Evolutionary conservation across 2,888 invertebrate genomes (phyloP), one percentile per base, ranked within the genome.

Genomic region (Lepidocyrtoides sp.): DNA sequence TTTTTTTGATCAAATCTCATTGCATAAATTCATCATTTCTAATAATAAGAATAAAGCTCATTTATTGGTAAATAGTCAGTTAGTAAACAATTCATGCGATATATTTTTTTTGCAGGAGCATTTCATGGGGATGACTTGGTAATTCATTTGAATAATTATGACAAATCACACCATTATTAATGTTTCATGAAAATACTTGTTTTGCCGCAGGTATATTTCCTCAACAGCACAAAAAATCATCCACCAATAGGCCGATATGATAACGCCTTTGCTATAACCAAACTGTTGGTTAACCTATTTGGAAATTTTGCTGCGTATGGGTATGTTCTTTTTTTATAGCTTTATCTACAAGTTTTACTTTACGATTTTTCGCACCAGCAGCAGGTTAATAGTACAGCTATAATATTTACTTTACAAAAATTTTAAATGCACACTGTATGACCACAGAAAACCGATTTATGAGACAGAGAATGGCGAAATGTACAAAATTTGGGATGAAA

Each of bases 371-470:
- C n/a, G n/a, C n/a, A n/a, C n/a, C n/a, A n/a, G n/a, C n/a, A n/a
- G n/a, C n/a, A n/a, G n/a, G n/a, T n/a, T n/a, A n/a, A n/a, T n/a
- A n/a, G n/a, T n/a, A n/a, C n/a, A n/a, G n/a, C n/a, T n/a, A n/a
- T n/a, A n/a, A n/a, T 36, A 44, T 32, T 84, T 69, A 41, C 44
- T 48, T 20, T 41, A 2, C 32, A 4, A 23, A 36, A 20, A 26
- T 63, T 48, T 63, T 23, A 63, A 23, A 17, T 54, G 14, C 54
- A 4, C 10, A 57, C 14, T 3, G 17, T 63, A 60, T 44, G 36
- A 32, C 32, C 2, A 17, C 75, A 93, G 94, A n/a, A 89, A 91
- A 17, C 94, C 94, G 0, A 14, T 92, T 0, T 93, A 83, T 81
- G 92, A 91, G 0, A 60, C 63, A 5, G 89, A 93, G 32, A 87